phyloP scores from a whole-genome alignment of 2,113 vertebrate species.

The Tinamus guttatus region DNA sequence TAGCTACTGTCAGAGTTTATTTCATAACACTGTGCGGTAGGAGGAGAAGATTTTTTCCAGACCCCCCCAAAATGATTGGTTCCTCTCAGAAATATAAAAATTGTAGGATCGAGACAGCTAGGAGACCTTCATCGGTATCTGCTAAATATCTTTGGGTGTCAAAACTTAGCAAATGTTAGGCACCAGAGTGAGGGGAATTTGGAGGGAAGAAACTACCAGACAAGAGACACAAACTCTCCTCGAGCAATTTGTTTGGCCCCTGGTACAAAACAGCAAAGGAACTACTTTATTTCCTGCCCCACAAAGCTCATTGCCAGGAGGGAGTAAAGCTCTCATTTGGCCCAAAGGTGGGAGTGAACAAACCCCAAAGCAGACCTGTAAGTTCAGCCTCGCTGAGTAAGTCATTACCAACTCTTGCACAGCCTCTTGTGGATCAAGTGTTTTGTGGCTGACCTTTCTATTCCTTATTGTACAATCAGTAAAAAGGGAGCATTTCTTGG shows the following conservation, averaged over 20 bases:
- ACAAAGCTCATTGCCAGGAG: background rate
- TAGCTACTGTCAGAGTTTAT: background rate
- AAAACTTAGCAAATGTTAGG: background rate
- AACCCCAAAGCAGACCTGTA: background rate
- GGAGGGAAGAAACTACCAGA: background rate
- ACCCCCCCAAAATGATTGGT: background rate
- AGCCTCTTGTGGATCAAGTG: background rate
- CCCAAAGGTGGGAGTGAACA: background rate
- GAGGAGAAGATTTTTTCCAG: background rate
- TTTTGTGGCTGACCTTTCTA: background rate
- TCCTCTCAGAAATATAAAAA: background rate
- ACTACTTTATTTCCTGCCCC: background rate
- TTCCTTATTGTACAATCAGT: background rate
- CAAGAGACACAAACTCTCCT: background rate
- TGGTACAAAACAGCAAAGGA: background rate
- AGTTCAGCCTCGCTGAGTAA: background rate
- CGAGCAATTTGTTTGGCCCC: background rate
- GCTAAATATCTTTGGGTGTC: background rate
- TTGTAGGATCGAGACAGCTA: rapidly evolving
- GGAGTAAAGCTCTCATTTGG: background rate
- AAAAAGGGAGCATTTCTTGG: background rate
- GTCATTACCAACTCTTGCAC: background rate
- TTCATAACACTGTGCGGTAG: background rate
- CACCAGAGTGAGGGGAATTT: background rate
- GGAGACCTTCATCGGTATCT: background rate